Percentiles rank a stretch among this genome's conserved stretches.
These are phyloP conservation scores for Zelostemma sp. DNA, from an alignment of 1,140 invertebrate species.

Conservation along the genomic window DNA sequence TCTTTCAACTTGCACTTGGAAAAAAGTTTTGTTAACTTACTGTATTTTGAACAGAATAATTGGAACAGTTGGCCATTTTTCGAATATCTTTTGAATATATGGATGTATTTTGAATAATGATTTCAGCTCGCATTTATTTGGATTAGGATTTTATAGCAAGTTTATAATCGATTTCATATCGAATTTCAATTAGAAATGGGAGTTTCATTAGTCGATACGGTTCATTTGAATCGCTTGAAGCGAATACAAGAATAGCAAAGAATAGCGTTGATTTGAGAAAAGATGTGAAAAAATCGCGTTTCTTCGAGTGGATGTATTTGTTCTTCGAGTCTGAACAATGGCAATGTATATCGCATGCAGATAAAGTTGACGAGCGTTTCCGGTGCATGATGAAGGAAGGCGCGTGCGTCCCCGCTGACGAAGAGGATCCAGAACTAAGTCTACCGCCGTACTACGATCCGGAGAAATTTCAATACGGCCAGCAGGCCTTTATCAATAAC, in stretches of 20 bases:
- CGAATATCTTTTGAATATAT: no score
- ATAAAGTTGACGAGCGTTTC: conserved; percentile 45
- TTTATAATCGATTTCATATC: no score
- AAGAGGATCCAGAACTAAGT: conserved; percentile 35
- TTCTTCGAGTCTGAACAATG: background rate
- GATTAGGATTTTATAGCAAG: no score
- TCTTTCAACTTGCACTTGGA: no score
- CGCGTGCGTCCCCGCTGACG: conserved; percentile 39
- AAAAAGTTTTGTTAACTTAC: no score
- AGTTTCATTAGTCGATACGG: background rate
- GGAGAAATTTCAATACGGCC: conserved; percentile 72
- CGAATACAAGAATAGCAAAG: conserved; percentile 3
- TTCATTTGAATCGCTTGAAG: background rate
- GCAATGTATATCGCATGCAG: conserved; percentile 36
- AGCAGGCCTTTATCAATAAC: conserved; percentile 76
- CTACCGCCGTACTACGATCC: conserved; percentile 62
- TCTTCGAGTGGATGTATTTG: no score
- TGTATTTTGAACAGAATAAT: no score
- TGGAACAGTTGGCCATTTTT: no score
- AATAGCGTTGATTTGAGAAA: conserved; percentile 1
- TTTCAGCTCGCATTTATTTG: no score
- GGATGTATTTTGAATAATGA: no score
- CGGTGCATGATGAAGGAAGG: conserved; percentile 56
- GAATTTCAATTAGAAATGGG: background rate
- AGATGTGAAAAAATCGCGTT: no score